Evolutionary conservation across 2,113 vertebrate genomes (phyloP), one percentile per base, ranked within the genome.

Genomic region (Thomomys bottae): DNA sequence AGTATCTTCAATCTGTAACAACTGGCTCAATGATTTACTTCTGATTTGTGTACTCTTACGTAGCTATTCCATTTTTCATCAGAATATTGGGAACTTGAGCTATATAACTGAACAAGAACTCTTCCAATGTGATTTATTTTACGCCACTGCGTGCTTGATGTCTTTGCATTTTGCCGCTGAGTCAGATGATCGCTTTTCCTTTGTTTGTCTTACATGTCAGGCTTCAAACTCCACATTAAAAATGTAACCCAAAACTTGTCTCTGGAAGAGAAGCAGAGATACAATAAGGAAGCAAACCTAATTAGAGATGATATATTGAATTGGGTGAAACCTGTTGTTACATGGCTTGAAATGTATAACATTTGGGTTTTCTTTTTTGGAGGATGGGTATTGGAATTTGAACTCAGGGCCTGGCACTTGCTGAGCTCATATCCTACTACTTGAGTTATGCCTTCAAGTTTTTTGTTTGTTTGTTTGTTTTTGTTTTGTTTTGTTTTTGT

Each of bases 171-270:
- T 82, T 77, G 38, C 66, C 78, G 64, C 6, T 89, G 79, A 40
- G 49, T 70, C 34, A 66, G 75, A 73, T 2, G 4, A 82, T 78
- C 40, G n/a, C 30, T 88, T 88, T 84, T 30, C 49, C 66, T 90
- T 89, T 67, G 49, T 87, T 84, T 83, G 42, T 42, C 88, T 89
- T 32, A 17, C 49, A 92, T 12, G 32, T 63, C 30, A 66, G 30
- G 36, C 49, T 85, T 75, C 42, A 61, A 40, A 92, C 67, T 89
- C 28, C 20, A 34, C 3, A 26, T 54, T 80, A 26, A 28, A 64
- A 93, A 40, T 72, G 32, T 78, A 36, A 78, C 40, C 36, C 21
- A 14, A 24, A 78, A 75, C 6, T n/a, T 90, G 38, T 14, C 4
- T 28, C 20, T 28, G 32, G 72, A 87, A 79, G 30, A 70, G 38